These are phyloP conservation scores for Siniperca scherzeri DNA, from an alignment of 2,797 vertebrate genomes.

Conservation along the genomic window DNA sequence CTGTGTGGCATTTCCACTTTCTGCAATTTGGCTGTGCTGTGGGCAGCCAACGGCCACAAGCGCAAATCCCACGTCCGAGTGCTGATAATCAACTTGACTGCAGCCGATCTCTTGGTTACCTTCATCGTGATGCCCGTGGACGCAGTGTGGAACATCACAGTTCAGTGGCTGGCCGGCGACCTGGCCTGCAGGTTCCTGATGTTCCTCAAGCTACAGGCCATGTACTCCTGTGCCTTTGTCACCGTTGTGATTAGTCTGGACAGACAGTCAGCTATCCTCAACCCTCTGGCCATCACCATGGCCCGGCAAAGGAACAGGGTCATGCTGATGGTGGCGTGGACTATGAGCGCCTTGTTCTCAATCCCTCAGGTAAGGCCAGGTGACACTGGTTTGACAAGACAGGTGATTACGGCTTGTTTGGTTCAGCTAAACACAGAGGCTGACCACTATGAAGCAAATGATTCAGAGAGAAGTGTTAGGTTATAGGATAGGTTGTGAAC, in stretches of 20 bases:
- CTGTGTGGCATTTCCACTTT: constrained; percentile 85
- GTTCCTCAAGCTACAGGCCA: constrained; percentile 91
- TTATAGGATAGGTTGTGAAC: not conserved
- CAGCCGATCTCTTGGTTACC: constrained; percentile 87
- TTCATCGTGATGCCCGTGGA: constrained; percentile 91
- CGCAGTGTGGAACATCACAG: constrained; percentile 89
- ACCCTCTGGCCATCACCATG: constrained; percentile 81
- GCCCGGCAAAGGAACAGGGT: constrained; percentile 84
- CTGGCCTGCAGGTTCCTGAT: constrained; percentile 87
- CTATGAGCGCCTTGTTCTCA: constrained; percentile 86
- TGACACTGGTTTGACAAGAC: not conserved
- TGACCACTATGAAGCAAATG: not conserved
- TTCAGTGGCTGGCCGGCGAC: constrained; percentile 89
- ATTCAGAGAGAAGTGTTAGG: constrained; percentile 13
- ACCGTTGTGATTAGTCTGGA: constrained; percentile 91
- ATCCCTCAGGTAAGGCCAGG: constrained; percentile 86
- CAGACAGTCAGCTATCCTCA: constrained; percentile 88
- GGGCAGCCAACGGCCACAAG: constrained; percentile 77
- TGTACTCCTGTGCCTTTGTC: constrained; percentile 91
- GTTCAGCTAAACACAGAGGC: not conserved
- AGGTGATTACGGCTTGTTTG: not conserved
- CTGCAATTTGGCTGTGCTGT: constrained; percentile 86
- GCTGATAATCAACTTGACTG: constrained; percentile 88
- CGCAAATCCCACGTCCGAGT: constrained; percentile 82
- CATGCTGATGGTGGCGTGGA: constrained; percentile 87